Evolutionary conservation across 2,797 vertebrate genomes (phyloP).

Genomic region (Lophius americanus): DNA sequence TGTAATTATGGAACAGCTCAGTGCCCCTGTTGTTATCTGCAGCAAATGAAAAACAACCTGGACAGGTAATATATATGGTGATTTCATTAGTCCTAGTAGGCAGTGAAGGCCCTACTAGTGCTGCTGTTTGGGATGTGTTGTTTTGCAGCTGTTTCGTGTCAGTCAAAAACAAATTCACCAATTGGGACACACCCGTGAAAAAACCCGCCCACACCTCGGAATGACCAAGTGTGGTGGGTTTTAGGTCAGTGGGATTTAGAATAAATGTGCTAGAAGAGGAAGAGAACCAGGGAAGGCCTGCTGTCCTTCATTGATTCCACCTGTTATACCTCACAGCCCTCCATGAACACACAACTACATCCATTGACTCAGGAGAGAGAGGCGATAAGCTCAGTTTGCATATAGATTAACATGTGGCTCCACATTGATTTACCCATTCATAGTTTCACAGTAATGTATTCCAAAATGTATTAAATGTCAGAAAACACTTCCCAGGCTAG

Average conservation of each 20-base stretch:
- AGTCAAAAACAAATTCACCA: too few species aligned
- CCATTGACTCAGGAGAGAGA: conserved; percentile 5
- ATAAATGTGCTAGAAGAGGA: background rate
- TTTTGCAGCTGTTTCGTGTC: too few species aligned
- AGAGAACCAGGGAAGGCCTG: background rate
- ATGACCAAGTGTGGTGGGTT: background rate
- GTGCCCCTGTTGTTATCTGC: too few species aligned
- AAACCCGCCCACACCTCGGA: too few species aligned
- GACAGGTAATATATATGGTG: too few species aligned
- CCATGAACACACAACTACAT: conserved; percentile 8
- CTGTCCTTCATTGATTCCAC: conserved; percentile 30
- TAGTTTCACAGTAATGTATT: background rate
- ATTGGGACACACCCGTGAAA: too few species aligned
- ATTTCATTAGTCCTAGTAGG: too few species aligned
- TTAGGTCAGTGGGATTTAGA: background rate
- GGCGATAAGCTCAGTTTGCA: conserved; percentile 1
- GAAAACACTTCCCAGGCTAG: background rate
- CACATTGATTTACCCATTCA: conserved; percentile 5
- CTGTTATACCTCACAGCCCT: conserved; percentile 40
- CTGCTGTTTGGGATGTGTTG: too few species aligned
- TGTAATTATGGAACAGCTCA: too few species aligned
- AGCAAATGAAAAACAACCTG: too few species aligned
- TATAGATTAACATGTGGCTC: conserved; percentile 8
- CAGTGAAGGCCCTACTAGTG: too few species aligned
- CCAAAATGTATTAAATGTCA: background rate